These are phyloP conservation scores for Albula glossodonta DNA, from an alignment of 2,113 vertebrate species.

Conservation along the genomic window DNA sequence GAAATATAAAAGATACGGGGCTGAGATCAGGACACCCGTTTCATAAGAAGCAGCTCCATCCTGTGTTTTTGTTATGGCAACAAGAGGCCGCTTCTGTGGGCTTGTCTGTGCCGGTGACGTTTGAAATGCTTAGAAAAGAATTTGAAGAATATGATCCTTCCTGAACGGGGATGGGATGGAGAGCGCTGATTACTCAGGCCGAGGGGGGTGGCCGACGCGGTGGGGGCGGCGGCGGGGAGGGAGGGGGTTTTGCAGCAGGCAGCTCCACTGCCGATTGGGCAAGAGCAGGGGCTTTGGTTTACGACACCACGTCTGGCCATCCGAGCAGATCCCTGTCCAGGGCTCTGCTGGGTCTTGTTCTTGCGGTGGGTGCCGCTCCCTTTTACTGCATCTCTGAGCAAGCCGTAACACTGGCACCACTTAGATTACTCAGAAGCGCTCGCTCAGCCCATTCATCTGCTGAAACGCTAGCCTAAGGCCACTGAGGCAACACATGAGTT, in stretches of 20 bases:
- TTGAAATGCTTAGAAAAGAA: background rate
- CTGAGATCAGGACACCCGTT: background rate
- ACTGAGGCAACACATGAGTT: slow-evolving; percentile 1
- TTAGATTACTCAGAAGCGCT: background rate
- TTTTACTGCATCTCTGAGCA: background rate
- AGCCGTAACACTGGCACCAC: background rate
- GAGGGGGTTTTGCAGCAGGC: background rate
- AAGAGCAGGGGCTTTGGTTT: background rate
- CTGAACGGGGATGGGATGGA: background rate
- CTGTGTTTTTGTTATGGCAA: slow-evolving; percentile 7
- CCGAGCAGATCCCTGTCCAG: background rate
- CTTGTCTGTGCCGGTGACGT: background rate
- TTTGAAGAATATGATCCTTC: background rate
- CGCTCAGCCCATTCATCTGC: background rate
- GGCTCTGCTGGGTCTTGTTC: background rate
- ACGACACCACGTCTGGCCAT: background rate
- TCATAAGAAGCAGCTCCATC: background rate
- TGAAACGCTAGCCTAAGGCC: background rate
- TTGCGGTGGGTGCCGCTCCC: background rate
- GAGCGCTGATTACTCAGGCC: slow-evolving; percentile 17
- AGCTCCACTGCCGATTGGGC: background rate
- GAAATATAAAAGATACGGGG: background rate
- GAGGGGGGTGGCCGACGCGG: background rate
- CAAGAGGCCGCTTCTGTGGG: background rate
- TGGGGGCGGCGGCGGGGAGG: no score